Evolutionary conservation across 2,888 invertebrate genomes (phyloP).

Genomic region (Zygogramma bicolorata): DNA sequence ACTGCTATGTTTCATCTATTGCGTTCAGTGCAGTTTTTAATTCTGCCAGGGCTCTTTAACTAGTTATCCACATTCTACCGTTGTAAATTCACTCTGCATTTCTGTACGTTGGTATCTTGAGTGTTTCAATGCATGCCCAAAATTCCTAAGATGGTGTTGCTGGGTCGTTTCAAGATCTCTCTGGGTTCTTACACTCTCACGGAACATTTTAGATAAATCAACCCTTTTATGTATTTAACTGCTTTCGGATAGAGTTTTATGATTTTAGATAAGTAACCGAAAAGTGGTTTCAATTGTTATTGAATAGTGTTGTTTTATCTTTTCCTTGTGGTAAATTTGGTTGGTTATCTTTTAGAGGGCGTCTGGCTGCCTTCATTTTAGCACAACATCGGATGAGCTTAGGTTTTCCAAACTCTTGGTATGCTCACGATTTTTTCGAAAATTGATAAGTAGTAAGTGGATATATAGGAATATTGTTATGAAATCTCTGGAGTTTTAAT

Average conservation of each 20-base stretch:
- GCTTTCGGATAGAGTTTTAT: constrained; percentile 27
- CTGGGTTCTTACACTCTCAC: background rate
- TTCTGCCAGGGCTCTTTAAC: too few species aligned
- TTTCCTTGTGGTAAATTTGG: background rate
- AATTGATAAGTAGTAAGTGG: too few species aligned
- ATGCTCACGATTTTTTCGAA: too few species aligned
- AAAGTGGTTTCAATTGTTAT: constrained; percentile 22
- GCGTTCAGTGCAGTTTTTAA: too few species aligned
- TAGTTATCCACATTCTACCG: too few species aligned
- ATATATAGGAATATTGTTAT: too few species aligned
- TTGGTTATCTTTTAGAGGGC: background rate
- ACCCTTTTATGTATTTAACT: constrained; percentile 26
- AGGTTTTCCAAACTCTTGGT: too few species aligned
- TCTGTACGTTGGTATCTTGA: background rate
- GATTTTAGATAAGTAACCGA: constrained; percentile 11
- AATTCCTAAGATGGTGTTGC: background rate
- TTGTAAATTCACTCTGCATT: too few species aligned
- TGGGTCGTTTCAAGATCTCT: background rate
- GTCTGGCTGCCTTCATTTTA: background rate
- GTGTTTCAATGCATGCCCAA: background rate
- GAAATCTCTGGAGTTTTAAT: too few species aligned
- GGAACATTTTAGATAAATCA: constrained; percentile 14
- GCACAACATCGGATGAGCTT: background rate
- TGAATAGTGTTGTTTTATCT: background rate
- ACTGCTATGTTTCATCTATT: too few species aligned